Evolutionary conservation across 2,888 invertebrate species (phyloP), one percentile per base, ranked within the genome.

Genomic region (Caradrina kadenii): DNA sequence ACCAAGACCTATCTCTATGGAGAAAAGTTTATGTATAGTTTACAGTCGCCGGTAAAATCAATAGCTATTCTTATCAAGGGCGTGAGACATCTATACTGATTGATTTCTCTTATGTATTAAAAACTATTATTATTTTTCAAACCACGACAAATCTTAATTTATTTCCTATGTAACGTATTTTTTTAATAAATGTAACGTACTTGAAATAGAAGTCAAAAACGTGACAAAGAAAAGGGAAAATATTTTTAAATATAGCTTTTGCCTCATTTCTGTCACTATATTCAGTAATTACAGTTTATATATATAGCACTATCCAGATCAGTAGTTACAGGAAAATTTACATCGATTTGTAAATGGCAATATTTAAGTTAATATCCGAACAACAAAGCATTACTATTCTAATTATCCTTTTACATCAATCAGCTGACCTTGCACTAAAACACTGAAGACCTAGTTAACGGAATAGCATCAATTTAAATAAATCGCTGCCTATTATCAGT

Each of bases 41-140:
- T 66, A 66, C 42, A 60, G 19, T 61, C 48, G 39, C 49, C 63
- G 52, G 50, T 69, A 49, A 74, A 78, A 84, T 84, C 82, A 61
- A 84, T 82, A 78, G 54, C 62, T 82, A 82, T 76, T 83, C 62
- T 63, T 60, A 74, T 71, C 82, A 84, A 80, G 84, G 77, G 35
- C 74, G 68, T 56, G 42, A 17, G 52, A 60, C 55, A 22, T 60
- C 42, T 48, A 6, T 64, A 55, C 62, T 3, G 35, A 59, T 75
- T 80, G 54, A n/a, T 58, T 19, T 56, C 10, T 66, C 58, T 56
- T 50, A 26, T 35, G n/a, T n/a, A n/a, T n/a, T n/a, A n/a, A n/a
- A n/a, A n/a, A n/a, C n/a, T n/a, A n/a, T 13, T n/a, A 45, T 11
- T 42, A 22, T 19, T 4, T 39, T 54, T 42, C 49, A 0, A 26